Conservation (phyloP, 2,888 invertebrate genomes). For the Nymphalis c-album region DNA sequence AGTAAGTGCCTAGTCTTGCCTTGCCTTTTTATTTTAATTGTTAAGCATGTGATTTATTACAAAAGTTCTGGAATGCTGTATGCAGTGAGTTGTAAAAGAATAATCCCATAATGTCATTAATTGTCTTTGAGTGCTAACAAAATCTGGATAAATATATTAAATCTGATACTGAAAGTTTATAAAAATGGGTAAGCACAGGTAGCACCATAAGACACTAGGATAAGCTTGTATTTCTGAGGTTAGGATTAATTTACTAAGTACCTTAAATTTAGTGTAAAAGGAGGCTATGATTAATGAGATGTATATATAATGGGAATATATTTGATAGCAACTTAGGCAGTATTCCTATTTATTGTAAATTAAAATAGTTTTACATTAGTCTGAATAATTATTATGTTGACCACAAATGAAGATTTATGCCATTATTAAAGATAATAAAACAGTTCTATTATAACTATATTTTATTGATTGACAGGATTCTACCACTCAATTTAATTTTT, state of each 20-base stretch:
- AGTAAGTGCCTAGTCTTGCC: too few species aligned
- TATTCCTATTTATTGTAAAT: slow-evolving; percentile 49
- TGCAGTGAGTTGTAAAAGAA: neutral
- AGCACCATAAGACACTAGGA: slow-evolving; percentile 23
- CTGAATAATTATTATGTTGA: slow-evolving; percentile 13
- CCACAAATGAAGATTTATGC: slow-evolving; percentile 38
- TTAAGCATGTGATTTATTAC: too few species aligned
- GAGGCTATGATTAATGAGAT: slow-evolving; percentile 36
- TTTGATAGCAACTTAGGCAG: slow-evolving; percentile 41
- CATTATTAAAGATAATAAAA: slow-evolving; percentile 54
- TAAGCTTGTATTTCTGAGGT: slow-evolving; percentile 24
- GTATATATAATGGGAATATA: slow-evolving; percentile 37
- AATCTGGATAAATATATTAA: neutral
- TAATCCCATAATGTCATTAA: slow-evolving; percentile 1
- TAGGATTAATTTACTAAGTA: slow-evolving; percentile 28
- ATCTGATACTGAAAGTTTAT: neutral
- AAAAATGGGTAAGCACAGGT: slow-evolving; percentile 12
- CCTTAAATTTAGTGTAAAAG: slow-evolving; percentile 23
- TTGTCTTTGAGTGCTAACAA: slow-evolving; percentile 4
- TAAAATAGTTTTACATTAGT: slow-evolving; percentile 20
- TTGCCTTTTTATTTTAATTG: too few species aligned
- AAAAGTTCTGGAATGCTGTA: slow-evolving; percentile 1
- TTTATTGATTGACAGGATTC: slow-evolving; percentile 28
- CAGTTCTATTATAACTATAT: slow-evolving; percentile 34
- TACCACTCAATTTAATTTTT: slow-evolving; percentile 33